These are phyloP conservation scores for Criorhina ranunculi DNA, from an alignment of 2,888 invertebrate genomes.

Conservation along the genomic window DNA sequence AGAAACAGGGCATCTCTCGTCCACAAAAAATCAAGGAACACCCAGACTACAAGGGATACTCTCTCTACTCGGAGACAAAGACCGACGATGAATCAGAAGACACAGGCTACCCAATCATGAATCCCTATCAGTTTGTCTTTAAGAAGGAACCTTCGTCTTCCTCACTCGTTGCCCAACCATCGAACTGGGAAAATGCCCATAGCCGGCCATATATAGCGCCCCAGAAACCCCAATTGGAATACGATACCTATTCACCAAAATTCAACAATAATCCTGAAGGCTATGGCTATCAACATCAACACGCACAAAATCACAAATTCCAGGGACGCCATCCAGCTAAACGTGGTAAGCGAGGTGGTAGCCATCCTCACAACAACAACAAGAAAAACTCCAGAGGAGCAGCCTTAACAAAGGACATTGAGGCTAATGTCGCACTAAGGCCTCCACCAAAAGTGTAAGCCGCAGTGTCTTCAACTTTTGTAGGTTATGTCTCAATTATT, in stretches of 20 bases:
- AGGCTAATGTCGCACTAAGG: conserved; percentile 82
- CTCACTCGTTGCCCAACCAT: conserved; percentile 70
- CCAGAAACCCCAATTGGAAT: conserved; percentile 77
- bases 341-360: conserved; percentile 82
- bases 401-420: conserved; percentile 79
- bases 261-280: conserved; percentile 84
- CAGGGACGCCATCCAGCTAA: conserved; percentile 79
- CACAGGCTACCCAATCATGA: conserved; percentile 80
- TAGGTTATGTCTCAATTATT: conserved; percentile 61
- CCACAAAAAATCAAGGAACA: conserved; percentile 72
- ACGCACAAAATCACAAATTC: conserved; percentile 70
- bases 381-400: conserved; percentile 76
- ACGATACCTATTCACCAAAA: conserved; percentile 83
- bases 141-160: conserved; percentile 80
- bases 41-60: conserved; percentile 82
- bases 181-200: conserved; percentile 78
- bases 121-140: conserved; percentile 82
- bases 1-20: conserved; percentile 75
- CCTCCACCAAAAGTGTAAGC: conserved; percentile 81
- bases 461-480: conserved; percentile 26
- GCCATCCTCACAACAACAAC: conserved; percentile 71
- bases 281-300: conserved; percentile 83
- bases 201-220: conserved; percentile 67
- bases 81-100: conserved; percentile 79
- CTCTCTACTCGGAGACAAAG: conserved; percentile 81